Evolutionary conservation across 2,797 vertebrate genomes (phyloP).

Genomic region (Siniperca undulata): DNA sequence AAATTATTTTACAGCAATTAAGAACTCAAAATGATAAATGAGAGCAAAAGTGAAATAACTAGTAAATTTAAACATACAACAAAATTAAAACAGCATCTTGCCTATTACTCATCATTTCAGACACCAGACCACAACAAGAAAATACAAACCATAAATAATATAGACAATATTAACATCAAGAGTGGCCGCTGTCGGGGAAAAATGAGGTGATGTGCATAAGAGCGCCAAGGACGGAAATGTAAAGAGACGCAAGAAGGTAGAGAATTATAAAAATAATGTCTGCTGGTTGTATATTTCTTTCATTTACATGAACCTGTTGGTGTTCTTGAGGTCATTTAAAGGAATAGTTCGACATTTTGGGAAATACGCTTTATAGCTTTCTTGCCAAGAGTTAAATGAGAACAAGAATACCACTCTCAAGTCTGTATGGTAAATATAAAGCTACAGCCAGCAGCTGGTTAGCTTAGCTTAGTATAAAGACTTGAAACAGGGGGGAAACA

Average conservation of each 20-base stretch:
- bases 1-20: constrained; percentile 66
- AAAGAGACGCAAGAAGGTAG: constrained; percentile 12
- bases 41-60: constrained; percentile 48
- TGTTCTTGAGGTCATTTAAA: constrained; percentile 22
- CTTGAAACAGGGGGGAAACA: neutral
- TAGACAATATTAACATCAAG: constrained; percentile 69
- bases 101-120: constrained; percentile 60
- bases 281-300: constrained; percentile 13
- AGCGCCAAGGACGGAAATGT: constrained; percentile 4
- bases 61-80: constrained; percentile 57
- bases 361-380: neutral
- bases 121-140: constrained; percentile 73
- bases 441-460: too few relatives aligned
- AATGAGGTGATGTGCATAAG: constrained; percentile 16
- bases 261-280: constrained; percentile 57
- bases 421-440: too few relatives aligned
- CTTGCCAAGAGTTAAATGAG: neutral
- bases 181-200: constrained; percentile 7
- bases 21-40: constrained; percentile 42
- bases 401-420: neutral
- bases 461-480: neutral
- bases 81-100: constrained; percentile 56
- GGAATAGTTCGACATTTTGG: neutral
- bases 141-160: constrained; percentile 65
- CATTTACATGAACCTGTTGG: constrained; percentile 12